Percentiles rank a stretch among this genome's conserved stretches.
These are phyloP conservation scores for Zaprionus davidi DNA, from an alignment of 1,140 invertebrate genomes.

Conservation along the genomic window DNA sequence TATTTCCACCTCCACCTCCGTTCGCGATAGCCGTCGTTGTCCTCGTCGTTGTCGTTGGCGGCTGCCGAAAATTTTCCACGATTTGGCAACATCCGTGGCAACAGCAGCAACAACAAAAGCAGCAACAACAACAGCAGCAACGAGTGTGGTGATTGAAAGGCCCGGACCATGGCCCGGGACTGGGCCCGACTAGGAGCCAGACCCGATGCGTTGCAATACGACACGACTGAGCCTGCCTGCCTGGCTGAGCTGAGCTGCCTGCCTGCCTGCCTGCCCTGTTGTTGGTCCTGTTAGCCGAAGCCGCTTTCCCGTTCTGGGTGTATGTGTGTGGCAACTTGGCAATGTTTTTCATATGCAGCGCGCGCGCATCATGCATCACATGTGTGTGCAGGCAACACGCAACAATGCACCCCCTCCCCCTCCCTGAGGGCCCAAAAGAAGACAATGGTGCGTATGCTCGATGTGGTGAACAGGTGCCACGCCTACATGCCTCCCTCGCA, in stretches of 20 bases:
- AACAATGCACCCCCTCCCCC: neutral
- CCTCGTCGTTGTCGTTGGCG: constrained; percentile 22
- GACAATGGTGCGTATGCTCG: constrained; percentile 16
- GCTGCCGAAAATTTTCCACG: constrained; percentile 63
- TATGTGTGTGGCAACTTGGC: neutral
- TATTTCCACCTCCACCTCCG: neutral
- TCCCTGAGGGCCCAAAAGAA: neutral
- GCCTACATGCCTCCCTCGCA: constrained; percentile 1
- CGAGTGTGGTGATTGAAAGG: constrained; percentile 39
- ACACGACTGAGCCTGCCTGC: neutral
- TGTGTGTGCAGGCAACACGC: constrained; percentile 11
- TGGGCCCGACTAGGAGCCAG: neutral
- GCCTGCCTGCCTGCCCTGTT: too few species aligned
- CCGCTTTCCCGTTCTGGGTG: constrained; percentile 18
- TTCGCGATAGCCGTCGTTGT: constrained; percentile 3
- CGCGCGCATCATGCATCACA: constrained; percentile 53
- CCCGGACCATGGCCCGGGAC: neutral
- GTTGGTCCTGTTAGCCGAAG: constrained; percentile 1
- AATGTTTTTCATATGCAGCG: constrained; percentile 38
- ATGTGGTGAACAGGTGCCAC: constrained; percentile 33
- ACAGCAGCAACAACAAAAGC: neutral
- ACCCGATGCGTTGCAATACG: neutral
- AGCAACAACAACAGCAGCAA: constrained; percentile 1
- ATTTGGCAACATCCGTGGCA: constrained; percentile 50
- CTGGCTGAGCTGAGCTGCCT: too few species aligned